phyloP scores from a whole-genome alignment of 2,797 vertebrate genomes.

The Lacerta agilis region DNA sequence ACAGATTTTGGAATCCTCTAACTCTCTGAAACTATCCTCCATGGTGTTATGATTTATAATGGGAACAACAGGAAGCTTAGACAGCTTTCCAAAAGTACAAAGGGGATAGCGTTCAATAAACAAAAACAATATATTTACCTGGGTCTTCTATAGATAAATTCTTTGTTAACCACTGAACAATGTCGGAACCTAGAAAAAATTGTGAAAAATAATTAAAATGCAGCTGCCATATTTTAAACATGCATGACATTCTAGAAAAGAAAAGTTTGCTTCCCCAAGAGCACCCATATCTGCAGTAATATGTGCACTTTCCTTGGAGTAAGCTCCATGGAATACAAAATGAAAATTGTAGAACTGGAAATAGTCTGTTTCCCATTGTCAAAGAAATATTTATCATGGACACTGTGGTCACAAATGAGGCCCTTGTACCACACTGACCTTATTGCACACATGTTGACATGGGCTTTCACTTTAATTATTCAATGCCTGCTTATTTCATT shows the following conservation, averaged over 20 bases:
- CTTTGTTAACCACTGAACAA: slow-evolving; percentile 97
- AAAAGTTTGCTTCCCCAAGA: not conserved
- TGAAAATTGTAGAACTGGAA: not conserved
- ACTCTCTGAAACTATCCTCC: not conserved
- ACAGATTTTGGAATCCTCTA: not conserved
- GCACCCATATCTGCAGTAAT: not conserved
- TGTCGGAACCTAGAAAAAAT: slow-evolving; percentile 89
- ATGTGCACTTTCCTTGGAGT: not conserved
- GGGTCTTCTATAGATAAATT: slow-evolving; percentile 96
- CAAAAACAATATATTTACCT: slow-evolving; percentile 80
- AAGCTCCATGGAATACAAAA: not conserved
- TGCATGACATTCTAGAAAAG: not conserved
- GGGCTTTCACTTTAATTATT: not conserved
- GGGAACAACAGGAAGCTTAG: not conserved
- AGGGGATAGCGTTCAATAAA: slow-evolving; percentile 23
- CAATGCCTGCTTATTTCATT: not conserved
- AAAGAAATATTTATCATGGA: not conserved
- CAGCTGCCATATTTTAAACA: not conserved
- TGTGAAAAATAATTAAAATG: slow-evolving; percentile 40
- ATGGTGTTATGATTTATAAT: not conserved
- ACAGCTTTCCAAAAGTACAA: not conserved
- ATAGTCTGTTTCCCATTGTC: not conserved
- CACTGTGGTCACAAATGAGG: not conserved
- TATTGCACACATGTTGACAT: not conserved
- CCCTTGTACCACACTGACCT: too few species aligned